A percentile compares a stretch with the other conserved stretches of the same genome.
These are phyloP conservation scores for Cheilosia vulpina DNA, from an alignment of 2,888 invertebrate species.

Conservation along the genomic window DNA sequence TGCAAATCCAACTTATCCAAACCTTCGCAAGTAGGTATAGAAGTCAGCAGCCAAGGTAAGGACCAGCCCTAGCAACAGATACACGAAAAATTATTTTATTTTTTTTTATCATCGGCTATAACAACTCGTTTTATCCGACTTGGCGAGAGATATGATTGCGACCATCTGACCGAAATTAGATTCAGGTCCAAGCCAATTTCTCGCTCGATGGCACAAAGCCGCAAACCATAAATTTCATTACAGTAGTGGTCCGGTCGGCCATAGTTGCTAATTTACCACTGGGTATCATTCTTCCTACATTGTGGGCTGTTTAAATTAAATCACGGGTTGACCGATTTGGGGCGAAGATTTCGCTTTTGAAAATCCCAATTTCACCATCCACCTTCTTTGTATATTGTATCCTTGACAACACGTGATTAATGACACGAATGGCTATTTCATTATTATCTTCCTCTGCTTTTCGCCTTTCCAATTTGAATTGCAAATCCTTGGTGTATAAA, in stretches of 20 bases:
- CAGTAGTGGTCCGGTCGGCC: conserved; percentile 18
- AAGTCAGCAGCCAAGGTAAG: too few species aligned
- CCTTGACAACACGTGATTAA: conserved; percentile 60
- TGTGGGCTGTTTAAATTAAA: conserved; percentile 51
- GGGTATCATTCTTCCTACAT: conserved; percentile 8
- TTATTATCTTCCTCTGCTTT: conserved; percentile 47
- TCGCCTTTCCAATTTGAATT: conserved; percentile 52
- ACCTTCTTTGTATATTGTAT: not conserved
- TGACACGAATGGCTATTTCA: conserved; percentile 57
- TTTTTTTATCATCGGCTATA: not conserved
- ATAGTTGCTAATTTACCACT: conserved; percentile 37
- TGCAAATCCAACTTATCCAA: too few species aligned
- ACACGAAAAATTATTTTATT: not conserved
- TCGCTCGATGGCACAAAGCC: conserved; percentile 43
- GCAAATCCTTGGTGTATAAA: conserved; percentile 44
- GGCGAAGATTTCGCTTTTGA: conserved; percentile 4
- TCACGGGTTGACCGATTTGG: conserved; percentile 24
- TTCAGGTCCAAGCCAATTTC: conserved; percentile 57
- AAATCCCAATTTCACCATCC: conserved; percentile 26
- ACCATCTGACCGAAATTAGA: conserved; percentile 39
- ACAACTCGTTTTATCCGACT: conserved; percentile 1
- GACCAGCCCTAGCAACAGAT: not conserved
- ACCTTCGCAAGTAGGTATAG: too few species aligned
- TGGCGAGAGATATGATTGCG: conserved; percentile 8
- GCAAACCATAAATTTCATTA: conserved; percentile 55